phyloP scores from a whole-genome alignment of 2,113 vertebrate genomes.

The Aptenodytes patagonicus region DNA sequence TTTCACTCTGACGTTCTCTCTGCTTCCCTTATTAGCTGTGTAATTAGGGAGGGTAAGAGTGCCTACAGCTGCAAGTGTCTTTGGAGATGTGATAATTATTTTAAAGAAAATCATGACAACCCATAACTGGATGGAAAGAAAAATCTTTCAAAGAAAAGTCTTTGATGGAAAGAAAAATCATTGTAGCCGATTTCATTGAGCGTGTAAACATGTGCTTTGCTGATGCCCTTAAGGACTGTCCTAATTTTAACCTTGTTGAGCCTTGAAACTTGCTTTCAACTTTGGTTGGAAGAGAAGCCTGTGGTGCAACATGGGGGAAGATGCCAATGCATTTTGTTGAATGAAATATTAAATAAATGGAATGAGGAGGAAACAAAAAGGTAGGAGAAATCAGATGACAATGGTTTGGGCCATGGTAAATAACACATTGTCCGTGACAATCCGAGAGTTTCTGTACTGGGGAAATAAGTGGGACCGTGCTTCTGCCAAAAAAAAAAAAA shows the following conservation, averaged over 20 bases:
- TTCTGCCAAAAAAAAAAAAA: not conserved
- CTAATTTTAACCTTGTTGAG: not conserved
- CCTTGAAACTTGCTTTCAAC: not conserved
- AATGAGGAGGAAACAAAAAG: not conserved
- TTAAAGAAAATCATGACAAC: not conserved
- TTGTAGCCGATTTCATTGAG: not conserved
- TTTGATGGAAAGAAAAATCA: slow-evolving; percentile 15
- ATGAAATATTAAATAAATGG: not conserved
- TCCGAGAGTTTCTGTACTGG: not conserved
- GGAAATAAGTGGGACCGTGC: not conserved
- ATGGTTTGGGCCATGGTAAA: not conserved
- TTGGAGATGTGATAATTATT: slow-evolving; percentile 13
- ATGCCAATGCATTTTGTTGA: not conserved
- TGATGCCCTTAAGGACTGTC: not conserved
- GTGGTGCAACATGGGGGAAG: not conserved
- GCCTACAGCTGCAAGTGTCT: slow-evolving; percentile 25
- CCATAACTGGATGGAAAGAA: slow-evolving; percentile 16
- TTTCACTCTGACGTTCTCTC: slow-evolving; percentile 8
- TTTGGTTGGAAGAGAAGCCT: not conserved
- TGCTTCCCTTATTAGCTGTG: slow-evolving; percentile 9
- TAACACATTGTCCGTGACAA: not conserved
- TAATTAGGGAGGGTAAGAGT: slow-evolving; percentile 10
- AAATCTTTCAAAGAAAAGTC: not conserved
- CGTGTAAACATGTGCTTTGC: not conserved
- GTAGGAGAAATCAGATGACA: not conserved